Percentiles rank a stretch among this genome's conserved stretches.
Conservation (phyloP, 2,113 vertebrate species). For the Smithornis capensis region DNA sequence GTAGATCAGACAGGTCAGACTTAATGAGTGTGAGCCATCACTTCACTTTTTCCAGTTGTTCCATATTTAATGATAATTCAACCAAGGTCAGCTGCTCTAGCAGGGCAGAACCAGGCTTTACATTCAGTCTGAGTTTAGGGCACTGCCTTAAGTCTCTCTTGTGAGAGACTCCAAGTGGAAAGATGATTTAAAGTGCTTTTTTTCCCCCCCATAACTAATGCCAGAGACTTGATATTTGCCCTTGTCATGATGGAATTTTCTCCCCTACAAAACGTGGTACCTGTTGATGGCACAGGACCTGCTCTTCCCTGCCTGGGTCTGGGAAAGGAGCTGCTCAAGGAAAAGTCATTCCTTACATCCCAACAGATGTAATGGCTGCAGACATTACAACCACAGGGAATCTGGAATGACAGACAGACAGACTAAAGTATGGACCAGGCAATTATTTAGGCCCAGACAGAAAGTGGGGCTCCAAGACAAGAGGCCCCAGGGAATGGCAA, state of each 20-base stretch:
- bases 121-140: not conserved
- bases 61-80: not conserved
- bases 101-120: not conserved
- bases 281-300: rapidly evolving
- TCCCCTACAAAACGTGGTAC: not conserved
- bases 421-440: not conserved
- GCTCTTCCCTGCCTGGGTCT: not conserved
- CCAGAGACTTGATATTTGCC: not conserved
- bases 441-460: not conserved
- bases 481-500: not conserved
- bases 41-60: not conserved
- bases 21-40: not conserved
- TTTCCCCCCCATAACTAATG: rapidly evolving
- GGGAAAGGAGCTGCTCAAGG: not conserved
- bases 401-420: not conserved
- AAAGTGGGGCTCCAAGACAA: not conserved
- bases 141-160: not conserved
- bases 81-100: not conserved
- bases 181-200: not conserved
- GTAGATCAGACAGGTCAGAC: not conserved
- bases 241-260: not conserved
- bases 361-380: not conserved
- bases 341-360: not conserved
- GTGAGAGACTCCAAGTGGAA: not conserved
- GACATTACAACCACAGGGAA: not conserved